Conservation (phyloP, 2,797 vertebrate genomes). For the Buphagus erythrorhynchus region DNA sequence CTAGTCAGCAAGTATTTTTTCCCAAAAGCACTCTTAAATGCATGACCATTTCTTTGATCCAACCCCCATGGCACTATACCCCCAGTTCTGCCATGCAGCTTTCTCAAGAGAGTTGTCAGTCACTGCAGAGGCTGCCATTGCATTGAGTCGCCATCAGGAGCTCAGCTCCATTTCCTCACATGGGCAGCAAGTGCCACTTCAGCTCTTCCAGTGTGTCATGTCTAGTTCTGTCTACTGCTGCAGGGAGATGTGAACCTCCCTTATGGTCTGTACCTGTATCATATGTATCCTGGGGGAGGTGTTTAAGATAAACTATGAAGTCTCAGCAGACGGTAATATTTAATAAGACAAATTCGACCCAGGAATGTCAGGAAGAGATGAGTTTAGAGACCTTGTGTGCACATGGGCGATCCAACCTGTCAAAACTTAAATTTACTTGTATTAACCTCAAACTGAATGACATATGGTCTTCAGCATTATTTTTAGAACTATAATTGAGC, state of each 20-base stretch:
- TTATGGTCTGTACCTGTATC: background rate
- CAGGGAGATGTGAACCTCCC: background rate
- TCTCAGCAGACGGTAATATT: background rate
- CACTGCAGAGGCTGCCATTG: background rate
- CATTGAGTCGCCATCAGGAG: background rate
- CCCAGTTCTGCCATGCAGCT: background rate
- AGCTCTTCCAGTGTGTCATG: background rate
- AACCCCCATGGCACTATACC: fast-evolving
- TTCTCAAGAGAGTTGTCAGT: background rate
- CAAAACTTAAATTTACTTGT: background rate
- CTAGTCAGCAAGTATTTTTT: background rate
- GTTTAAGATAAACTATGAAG: background rate
- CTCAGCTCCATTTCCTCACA: background rate
- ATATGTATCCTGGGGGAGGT: fast-evolving
- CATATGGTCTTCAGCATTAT: background rate
- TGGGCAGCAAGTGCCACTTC: background rate
- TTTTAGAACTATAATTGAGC: background rate
- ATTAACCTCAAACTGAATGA: background rate
- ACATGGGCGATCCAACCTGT: background rate
- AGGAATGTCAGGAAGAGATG: background rate
- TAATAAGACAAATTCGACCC: background rate
- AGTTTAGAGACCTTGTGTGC: background rate
- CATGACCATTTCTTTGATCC: background rate
- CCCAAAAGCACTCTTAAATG: background rate
- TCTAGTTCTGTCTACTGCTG: background rate